These are phyloP conservation scores for Oncorhynchus kisutch DNA, from an alignment of 2,113 vertebrate genomes.

Conservation along the genomic window DNA sequence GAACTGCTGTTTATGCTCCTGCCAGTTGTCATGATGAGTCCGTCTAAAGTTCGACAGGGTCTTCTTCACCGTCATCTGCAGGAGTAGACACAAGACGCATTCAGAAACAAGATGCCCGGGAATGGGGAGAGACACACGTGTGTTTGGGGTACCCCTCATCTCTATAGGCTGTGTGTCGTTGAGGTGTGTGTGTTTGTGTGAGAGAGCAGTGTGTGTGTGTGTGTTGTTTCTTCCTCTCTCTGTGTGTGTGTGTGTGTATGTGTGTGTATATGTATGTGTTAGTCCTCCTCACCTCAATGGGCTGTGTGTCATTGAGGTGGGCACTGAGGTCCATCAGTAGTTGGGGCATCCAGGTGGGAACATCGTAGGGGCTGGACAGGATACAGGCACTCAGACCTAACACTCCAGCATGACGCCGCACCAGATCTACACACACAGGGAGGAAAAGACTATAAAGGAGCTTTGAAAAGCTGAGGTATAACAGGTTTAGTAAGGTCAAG, in stretches of 20 bases:
- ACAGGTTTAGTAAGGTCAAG: not conserved
- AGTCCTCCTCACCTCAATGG: conserved; percentile 82
- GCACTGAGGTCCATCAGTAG: conserved; percentile 95
- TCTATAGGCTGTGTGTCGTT: conserved; percentile 98
- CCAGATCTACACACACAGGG: conserved; percentile 77
- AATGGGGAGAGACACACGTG: too few relatives aligned
- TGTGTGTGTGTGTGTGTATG: not conserved
- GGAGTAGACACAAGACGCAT: too few relatives aligned
- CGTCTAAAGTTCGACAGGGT: conserved; percentile 94
- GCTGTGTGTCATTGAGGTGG: conserved; percentile 95
- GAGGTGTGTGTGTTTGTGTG: conserved; percentile 75
- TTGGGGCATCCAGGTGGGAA: conserved; percentile 98
- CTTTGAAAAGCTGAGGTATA: not conserved
- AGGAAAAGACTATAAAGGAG: not conserved
- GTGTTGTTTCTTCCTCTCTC: too few relatives aligned
- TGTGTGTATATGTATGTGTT: conserved; percentile 8
- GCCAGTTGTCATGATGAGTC: conserved; percentile 98
- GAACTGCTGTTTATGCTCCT: conserved; percentile 97
- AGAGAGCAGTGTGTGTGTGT: not conserved
- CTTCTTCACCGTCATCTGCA: conserved; percentile 97
- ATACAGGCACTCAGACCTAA: conserved; percentile 94
- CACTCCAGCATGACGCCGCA: conserved; percentile 94
- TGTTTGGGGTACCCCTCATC: conserved; percentile 60
- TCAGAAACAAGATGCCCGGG: too few relatives aligned
- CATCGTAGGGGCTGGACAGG: conserved; percentile 93